These are phyloP conservation scores for Ataeniobius toweri DNA, from an alignment of 2,797 vertebrate species.

Conservation along the genomic window DNA sequence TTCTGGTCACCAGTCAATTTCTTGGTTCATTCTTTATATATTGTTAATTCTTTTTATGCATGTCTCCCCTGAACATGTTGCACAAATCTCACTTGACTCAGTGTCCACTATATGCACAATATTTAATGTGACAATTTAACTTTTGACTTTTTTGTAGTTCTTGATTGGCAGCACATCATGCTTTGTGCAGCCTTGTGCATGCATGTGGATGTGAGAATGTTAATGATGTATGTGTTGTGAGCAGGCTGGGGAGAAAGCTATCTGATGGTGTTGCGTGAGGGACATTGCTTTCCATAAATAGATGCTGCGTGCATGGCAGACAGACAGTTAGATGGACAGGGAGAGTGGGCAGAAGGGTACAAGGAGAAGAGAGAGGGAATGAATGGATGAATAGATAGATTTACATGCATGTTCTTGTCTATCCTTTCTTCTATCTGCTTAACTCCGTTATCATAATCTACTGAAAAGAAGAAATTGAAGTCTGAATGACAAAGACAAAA, in stretches of 20 bases:
- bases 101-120: constrained; percentile 10
- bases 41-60: neutral
- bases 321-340: constrained; percentile 44
- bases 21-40: neutral
- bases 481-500: constrained; percentile 15
- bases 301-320: constrained; percentile 62
- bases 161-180: constrained; percentile 57
- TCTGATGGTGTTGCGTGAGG: constrained; percentile 80
- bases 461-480: constrained; percentile 31
- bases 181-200: constrained; percentile 10
- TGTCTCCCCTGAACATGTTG: constrained; percentile 2
- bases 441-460: constrained; percentile 45
- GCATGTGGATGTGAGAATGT: constrained; percentile 58
- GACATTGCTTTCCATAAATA: constrained; percentile 85
- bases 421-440: constrained; percentile 26
- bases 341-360: constrained; percentile 39
- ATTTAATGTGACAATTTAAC: constrained; percentile 25
- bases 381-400: constrained; percentile 44
- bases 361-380: constrained; percentile 25
- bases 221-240: constrained; percentile 81
- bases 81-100: constrained; percentile 1
- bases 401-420: constrained; percentile 12
- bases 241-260: constrained; percentile 74
- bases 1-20: neutral
- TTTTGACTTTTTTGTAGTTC: constrained; percentile 18